Evolutionary conservation across 2,113 vertebrate species (phyloP).

Genomic region (Oreochromis tanganicae): DNA sequence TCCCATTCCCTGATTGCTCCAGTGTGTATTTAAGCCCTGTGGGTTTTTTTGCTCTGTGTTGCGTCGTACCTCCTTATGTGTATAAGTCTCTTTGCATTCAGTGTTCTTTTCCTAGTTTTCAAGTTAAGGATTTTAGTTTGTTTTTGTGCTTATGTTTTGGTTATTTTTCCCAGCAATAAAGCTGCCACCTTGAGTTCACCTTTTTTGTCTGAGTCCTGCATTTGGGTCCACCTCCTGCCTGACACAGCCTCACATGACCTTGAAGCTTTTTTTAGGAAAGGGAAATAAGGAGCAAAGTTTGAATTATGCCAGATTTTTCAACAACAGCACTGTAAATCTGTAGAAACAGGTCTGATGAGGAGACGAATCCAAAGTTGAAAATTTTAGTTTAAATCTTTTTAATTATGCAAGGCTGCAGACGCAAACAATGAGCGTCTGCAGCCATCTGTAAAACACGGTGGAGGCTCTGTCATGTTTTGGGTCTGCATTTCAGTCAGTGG

Average conservation of each 20-base stretch:
- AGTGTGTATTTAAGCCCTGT: not conserved
- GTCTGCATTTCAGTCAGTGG: not conserved
- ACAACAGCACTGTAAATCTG: not conserved
- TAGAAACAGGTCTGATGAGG: not conserved
- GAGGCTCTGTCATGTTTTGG: not conserved
- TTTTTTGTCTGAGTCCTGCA: not conserved
- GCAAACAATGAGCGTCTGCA: not conserved
- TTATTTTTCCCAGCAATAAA: not conserved
- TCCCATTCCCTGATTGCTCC: not conserved
- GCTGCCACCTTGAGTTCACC: not conserved
- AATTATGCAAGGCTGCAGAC: not conserved
- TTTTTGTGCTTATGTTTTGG: not conserved
- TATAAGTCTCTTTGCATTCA: not conserved
- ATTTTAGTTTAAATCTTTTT: not conserved
- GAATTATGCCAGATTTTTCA: not conserved
- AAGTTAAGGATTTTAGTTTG: not conserved
- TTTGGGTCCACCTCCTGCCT: not conserved
- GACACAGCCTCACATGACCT: not conserved
- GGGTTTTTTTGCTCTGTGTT: not conserved
- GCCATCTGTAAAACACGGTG: not conserved
- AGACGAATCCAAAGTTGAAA: not conserved
- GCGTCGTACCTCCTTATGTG: accelerated
- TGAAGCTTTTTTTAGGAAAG: not conserved
- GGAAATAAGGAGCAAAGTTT: not conserved
- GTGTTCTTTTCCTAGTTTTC: not conserved